Conservation (phyloP, 2,113 vertebrate genomes). For the zebrafish (Danio rerio) region DNA sequence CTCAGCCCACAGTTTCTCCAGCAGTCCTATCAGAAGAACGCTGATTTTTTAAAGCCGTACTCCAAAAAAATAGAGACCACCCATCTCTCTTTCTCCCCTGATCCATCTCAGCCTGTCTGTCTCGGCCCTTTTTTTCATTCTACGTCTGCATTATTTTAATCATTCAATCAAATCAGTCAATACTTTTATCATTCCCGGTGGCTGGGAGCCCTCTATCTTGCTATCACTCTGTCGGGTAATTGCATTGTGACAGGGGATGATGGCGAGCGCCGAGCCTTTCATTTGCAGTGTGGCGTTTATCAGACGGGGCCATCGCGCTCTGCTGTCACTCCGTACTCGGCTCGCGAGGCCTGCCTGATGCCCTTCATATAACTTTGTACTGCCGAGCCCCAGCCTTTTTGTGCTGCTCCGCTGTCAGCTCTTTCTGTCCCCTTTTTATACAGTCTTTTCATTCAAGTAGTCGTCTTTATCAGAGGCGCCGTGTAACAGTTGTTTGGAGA, state of each 20-base stretch:
- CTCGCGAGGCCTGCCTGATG: constrained; percentile 99
- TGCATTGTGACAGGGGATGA: constrained; percentile 99
- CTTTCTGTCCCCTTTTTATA: constrained; percentile 46
- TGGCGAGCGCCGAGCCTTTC: constrained; percentile 99
- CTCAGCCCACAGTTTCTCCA: constrained; percentile 34
- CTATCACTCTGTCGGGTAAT: constrained; percentile 99
- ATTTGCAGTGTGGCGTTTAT: constrained; percentile 99
- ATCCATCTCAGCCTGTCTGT: constrained; percentile 81
- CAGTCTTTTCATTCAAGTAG: constrained; percentile 49
- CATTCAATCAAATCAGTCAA: constrained; percentile 99
- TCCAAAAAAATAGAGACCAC: constrained; percentile 50
- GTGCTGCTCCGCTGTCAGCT: constrained; percentile 70
- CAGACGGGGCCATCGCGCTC: constrained; percentile 98
- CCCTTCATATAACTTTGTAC: constrained; percentile 99
- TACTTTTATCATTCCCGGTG: constrained; percentile 99
- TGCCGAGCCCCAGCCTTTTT: constrained; percentile 88
- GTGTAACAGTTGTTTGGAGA: constrained; percentile 67
- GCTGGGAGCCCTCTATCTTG: constrained; percentile 99
- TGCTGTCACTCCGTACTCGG: constrained; percentile 99
- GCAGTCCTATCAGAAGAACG: constrained; percentile 63
- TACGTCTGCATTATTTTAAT: constrained; percentile 99
- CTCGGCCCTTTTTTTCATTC: constrained; percentile 96
- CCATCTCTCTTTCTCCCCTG: constrained; percentile 22
- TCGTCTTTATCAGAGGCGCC: constrained; percentile 60
- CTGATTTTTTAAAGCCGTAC: constrained; percentile 71